Evolutionary conservation across 1,140 invertebrate genomes (phyloP), one percentile per base, ranked within the genome.

Genomic region (Heliothis subflexa): DNA sequence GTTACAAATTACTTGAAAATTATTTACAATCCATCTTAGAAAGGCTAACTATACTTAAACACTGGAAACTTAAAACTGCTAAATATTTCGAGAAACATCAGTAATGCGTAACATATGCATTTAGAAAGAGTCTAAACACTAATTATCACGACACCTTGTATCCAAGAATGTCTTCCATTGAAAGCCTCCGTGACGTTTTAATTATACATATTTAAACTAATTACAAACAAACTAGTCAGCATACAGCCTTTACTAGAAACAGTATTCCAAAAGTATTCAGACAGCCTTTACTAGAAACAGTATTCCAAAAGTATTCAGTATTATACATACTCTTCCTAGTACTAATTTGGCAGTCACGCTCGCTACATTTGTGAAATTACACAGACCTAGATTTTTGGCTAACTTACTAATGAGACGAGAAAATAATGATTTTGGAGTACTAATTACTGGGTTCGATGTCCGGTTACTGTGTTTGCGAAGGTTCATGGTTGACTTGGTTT

Each of bases 281-380:
- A 25, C 2, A 52, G 33, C 61, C 47, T 64, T 45, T 50, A 70
- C 66, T 52, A 70, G 66, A 70, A 25, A 14, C 66, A 52, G 1
- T 70, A 50, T 50, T 70, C 47, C 28, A 50, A 52, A 70, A 50
- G 66, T 16, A 28, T 70, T 47, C 40, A 33, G 59, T 52, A 66
- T 52, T 33, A n/a, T 49, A 1, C 33, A 1, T 40, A 40, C 50
- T 21, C 21, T 25, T 33, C 12, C 64, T n/a, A 4, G 11, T n/a
- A 28, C 50, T 21, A 77, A 68, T 1, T 62, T 28, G n/a, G 14
- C 16, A 66, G 74, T 77, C 74, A 77, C 74, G 74, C 25, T 66
- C 47, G 12, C 45, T 45, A 52, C 61, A 77, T 77, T 77, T 66
- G 61, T 77, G 52, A 77, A 77, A 77, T 77, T 68, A 62, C 66